These are phyloP conservation scores for Cyanocitta stelleri DNA, from an alignment of 2,113 vertebrate species.

Conservation along the genomic window DNA sequence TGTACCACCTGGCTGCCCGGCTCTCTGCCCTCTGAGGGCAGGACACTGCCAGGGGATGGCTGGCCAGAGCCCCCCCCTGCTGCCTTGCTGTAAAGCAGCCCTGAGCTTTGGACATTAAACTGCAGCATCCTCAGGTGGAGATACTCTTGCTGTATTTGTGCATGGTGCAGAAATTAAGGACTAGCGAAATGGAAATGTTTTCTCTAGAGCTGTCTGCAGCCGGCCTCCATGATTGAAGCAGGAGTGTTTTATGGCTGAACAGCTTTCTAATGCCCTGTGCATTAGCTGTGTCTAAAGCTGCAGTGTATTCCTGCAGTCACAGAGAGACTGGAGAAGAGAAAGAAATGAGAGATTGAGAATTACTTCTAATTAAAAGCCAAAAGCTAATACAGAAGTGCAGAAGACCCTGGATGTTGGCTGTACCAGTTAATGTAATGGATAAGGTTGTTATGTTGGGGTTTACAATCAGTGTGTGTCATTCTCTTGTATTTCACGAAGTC, in stretches of 20 bases:
- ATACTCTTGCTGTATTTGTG: neutral
- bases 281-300: neutral
- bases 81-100: neutral
- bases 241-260: neutral
- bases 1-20: slow-evolving; percentile 74
- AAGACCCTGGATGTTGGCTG: neutral
- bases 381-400: neutral
- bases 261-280: neutral
- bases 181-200: neutral
- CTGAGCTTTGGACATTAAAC: neutral
- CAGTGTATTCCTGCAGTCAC: neutral
- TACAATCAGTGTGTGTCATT: neutral
- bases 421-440: neutral
- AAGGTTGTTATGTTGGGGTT: neutral
- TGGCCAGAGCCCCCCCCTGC: neutral
- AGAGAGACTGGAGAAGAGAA: neutral
- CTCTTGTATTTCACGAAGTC: neutral
- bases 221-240: neutral
- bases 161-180: neutral
- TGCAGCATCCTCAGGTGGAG: neutral
- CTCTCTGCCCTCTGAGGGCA: slow-evolving; percentile 62
- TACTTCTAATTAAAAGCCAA: neutral
- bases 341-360: neutral
- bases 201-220: neutral
- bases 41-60: fast-evolving